These are phyloP conservation scores for Mirza zaza DNA, from an alignment of 2,113 vertebrate species.

Conservation along the genomic window DNA sequence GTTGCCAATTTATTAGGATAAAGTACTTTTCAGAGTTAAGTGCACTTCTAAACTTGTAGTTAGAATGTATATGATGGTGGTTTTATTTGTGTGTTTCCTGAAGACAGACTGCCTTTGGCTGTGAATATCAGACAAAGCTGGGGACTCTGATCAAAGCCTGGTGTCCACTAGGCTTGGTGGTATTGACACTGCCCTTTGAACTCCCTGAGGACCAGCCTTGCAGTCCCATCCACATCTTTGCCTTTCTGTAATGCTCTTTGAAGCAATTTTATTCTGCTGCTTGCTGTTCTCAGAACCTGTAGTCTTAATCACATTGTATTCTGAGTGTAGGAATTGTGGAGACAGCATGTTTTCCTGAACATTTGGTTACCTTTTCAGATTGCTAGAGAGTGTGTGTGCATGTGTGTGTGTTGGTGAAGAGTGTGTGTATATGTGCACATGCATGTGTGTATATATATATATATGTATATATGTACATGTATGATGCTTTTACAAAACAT, in stretches of 20 bases:
- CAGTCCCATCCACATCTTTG: too few species aligned
- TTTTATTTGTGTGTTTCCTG: background rate
- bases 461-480: accelerated
- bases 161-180: background rate
- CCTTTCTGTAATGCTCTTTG: background rate
- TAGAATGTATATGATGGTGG: background rate
- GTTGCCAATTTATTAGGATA: background rate
- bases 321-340: background rate
- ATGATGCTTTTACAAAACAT: background rate
- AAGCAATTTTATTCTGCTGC: background rate
- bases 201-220: background rate
- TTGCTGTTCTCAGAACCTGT: background rate
- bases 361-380: background rate
- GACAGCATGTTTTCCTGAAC: background rate
- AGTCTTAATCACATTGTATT: background rate
- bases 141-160: background rate
- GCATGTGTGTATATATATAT: too few species aligned
- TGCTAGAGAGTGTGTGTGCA: background rate
- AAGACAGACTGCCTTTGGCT: background rate
- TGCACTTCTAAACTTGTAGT: background rate
- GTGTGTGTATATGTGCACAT: background rate
- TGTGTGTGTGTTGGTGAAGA: too few species aligned
- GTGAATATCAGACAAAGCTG: background rate
- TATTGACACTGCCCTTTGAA: background rate
- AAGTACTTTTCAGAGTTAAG: background rate